phyloP scores from a whole-genome alignment of 2,888 invertebrate species.

The Cryptophagus acutangulus region DNA sequence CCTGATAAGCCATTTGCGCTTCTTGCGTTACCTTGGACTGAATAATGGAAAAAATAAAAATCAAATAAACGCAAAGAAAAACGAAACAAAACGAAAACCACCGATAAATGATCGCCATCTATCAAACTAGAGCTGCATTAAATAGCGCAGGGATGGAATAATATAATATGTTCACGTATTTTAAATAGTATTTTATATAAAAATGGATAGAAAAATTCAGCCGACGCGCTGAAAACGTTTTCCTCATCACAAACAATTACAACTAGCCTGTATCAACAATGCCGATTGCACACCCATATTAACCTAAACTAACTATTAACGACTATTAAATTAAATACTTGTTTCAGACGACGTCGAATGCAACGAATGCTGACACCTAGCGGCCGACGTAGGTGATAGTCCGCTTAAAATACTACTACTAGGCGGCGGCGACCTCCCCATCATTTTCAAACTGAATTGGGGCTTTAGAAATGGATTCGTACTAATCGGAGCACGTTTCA shows the following conservation, averaged over 20 bases:
- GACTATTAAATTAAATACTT: constrained; percentile 44
- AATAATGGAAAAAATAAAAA: constrained; percentile 42
- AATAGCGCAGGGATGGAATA: too few species aligned
- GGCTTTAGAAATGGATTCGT: constrained; percentile 44
- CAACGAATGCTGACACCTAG: constrained; percentile 39
- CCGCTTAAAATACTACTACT: constrained; percentile 54
- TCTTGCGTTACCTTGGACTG: constrained; percentile 81
- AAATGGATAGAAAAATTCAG: too few species aligned
- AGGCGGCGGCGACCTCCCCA: constrained; percentile 52
- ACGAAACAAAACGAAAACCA: constrained; percentile 37
- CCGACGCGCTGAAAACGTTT: too few species aligned
- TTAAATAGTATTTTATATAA: too few species aligned
- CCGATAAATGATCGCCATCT: too few species aligned
- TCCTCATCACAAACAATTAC: too few species aligned
- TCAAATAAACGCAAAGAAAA: constrained; percentile 37
- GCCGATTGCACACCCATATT: constrained; percentile 3
- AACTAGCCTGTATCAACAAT: too few species aligned
- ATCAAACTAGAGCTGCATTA: too few species aligned
- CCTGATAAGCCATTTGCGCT: constrained; percentile 88
- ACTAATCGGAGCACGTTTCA: constrained; percentile 33
- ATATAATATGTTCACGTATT: too few species aligned
- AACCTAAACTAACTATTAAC: too few species aligned
- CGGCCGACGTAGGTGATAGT: constrained; percentile 51
- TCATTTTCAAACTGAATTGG: constrained; percentile 43
- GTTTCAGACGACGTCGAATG: constrained; percentile 43